A percentile compares a stretch with the other conserved stretches of the same genome.
phyloP scores from a whole-genome alignment of 35 echinoderm and acorn worm genomes.

The Apostichopus californicus region DNA sequence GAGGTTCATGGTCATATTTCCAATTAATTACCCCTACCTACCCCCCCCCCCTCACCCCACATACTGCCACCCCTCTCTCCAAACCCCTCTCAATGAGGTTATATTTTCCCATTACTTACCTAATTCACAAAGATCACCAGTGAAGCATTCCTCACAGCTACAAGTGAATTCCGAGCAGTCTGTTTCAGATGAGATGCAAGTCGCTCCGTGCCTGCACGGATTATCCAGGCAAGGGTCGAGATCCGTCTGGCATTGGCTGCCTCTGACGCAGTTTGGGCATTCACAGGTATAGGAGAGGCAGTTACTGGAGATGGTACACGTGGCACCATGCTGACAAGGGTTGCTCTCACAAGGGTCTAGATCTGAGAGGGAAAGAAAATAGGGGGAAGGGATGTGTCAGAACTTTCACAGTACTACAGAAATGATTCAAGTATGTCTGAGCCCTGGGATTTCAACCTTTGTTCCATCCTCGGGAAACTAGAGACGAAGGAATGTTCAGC shows the following conservation, averaged over 20 bases:
- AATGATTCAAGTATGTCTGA: too few relatives aligned
- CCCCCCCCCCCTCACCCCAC: too few relatives aligned
- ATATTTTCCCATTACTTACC: slow-evolving; percentile 28
- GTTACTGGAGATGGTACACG: slow-evolving; percentile 24
- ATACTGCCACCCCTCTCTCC: too few relatives aligned
- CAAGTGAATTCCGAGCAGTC: slow-evolving; percentile 65
- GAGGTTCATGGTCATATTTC: too few relatives aligned
- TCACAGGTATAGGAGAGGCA: slow-evolving; percentile 53
- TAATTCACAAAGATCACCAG: slow-evolving; percentile 68
- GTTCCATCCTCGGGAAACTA: too few relatives aligned
- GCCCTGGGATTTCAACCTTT: too few relatives aligned
- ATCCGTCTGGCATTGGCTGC: slow-evolving; percentile 26
- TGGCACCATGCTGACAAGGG: slow-evolving; percentile 78
- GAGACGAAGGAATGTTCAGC: too few relatives aligned
- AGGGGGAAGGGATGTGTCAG: too few relatives aligned
- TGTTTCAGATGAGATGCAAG: slow-evolving; percentile 20
- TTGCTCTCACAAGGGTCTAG: slow-evolving; percentile 64
- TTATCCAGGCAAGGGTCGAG: slow-evolving; percentile 60
- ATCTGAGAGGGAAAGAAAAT: background rate
- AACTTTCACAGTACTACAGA: too few relatives aligned
- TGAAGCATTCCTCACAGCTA: slow-evolving; percentile 65
- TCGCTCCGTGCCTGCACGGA: slow-evolving; percentile 73
- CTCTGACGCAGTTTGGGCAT: slow-evolving; percentile 45
- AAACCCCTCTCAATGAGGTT: too few relatives aligned
- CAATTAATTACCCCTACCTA: too few relatives aligned